Evolutionary conservation across 2,797 vertebrate genomes (phyloP).

Genomic region (Hydrophis major): DNA sequence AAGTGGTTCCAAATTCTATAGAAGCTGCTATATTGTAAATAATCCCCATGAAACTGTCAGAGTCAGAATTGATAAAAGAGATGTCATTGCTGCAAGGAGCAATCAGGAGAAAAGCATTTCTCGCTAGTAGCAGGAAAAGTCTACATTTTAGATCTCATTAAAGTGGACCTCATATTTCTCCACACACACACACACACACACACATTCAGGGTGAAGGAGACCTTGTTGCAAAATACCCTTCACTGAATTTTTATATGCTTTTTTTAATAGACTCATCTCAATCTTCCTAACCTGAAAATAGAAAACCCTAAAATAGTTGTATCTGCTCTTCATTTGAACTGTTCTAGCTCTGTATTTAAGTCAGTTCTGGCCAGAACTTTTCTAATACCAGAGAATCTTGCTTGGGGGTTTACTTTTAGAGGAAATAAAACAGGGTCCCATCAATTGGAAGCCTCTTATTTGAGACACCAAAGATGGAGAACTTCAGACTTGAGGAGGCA

Average conservation of each 20-base stretch:
- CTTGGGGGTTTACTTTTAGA: not conserved
- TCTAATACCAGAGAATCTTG: not conserved
- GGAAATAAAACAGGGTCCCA: not conserved
- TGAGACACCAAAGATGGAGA: not conserved
- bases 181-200: no score
- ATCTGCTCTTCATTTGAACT: not conserved
- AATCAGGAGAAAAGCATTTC: conserved; percentile 39
- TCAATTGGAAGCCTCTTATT: not conserved
- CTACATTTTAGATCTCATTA: conserved; percentile 26
- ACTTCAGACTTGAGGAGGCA: not conserved
- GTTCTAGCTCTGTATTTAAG: not conserved
- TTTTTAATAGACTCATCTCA: not conserved
- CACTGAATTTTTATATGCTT: not conserved
- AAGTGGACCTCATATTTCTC: not conserved
- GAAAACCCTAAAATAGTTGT: not conserved
- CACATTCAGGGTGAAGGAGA: not conserved
- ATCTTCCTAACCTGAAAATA: not conserved
- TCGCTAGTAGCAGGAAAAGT: not conserved
- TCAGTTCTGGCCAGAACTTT: not conserved
- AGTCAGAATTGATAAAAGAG: conserved; percentile 45
- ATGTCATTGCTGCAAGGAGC: conserved; percentile 21
- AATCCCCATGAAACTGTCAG: conserved; percentile 46
- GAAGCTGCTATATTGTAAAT: conserved; percentile 50
- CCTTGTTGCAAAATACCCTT: not conserved
- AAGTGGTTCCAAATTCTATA: conserved; percentile 39